phyloP scores from a whole-genome alignment of 2,888 invertebrate species.

The Rhagium mordax region DNA sequence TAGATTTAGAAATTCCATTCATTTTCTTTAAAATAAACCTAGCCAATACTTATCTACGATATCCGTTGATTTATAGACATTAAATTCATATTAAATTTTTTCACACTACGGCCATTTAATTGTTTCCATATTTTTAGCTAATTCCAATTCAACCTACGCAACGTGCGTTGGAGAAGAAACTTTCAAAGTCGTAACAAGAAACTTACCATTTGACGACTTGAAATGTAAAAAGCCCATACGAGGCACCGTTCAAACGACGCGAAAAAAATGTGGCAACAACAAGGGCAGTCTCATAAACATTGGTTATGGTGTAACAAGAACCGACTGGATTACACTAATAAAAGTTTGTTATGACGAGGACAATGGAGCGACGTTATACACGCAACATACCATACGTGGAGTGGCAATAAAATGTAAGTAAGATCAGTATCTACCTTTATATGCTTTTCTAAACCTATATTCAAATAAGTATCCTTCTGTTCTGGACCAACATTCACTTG shows the following conservation, averaged over 20 bases:
- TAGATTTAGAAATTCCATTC: too few species aligned
- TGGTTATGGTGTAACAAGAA: constrained; percentile 57
- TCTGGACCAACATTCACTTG: too few species aligned
- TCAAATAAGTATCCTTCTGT: too few species aligned
- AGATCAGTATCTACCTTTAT: neutral
- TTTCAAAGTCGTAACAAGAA: constrained; percentile 52
- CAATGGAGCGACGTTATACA: constrained; percentile 64
- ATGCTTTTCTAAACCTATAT: too few species aligned
- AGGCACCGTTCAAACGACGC: constrained; percentile 59
- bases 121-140: constrained; percentile 54
- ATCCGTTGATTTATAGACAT: too few species aligned
- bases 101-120: too few species aligned
- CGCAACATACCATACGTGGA: constrained; percentile 66
- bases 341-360: constrained; percentile 64
- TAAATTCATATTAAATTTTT: too few species aligned
- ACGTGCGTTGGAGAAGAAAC: constrained; percentile 54
- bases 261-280: constrained; percentile 58
- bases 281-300: constrained; percentile 59
- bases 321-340: constrained; percentile 60
- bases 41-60: too few species aligned
- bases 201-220: constrained; percentile 55
- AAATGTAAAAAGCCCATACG: constrained; percentile 58
- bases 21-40: too few species aligned
- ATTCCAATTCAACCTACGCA: constrained; percentile 56
- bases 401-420: constrained; percentile 65